These are phyloP conservation scores for Betta splendens DNA, from an alignment of 2,797 vertebrate genomes.

Conservation along the genomic window DNA sequence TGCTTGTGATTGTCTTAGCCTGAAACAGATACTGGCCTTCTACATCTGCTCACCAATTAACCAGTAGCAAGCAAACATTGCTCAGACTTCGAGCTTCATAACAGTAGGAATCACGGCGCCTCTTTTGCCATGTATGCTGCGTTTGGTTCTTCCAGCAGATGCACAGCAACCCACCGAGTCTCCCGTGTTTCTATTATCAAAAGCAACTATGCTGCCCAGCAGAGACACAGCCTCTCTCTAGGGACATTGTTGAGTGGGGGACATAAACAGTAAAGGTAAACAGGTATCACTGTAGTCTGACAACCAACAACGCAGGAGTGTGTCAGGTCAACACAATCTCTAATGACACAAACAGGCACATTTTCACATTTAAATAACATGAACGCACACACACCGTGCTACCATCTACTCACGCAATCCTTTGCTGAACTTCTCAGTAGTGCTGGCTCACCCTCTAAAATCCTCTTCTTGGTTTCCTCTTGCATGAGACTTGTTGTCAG, in stretches of 20 bases:
- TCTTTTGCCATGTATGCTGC: conserved; percentile 18
- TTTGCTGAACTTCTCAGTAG: conserved; percentile 19
- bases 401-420: conserved; percentile 24
- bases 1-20: conserved; percentile 64
- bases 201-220: conserved; percentile 1
- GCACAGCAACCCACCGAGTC: conserved; percentile 7
- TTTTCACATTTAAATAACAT: conserved; percentile 40
- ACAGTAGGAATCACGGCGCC: conserved; percentile 19
- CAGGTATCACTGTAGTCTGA: conserved; percentile 48
- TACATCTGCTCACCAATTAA: conserved; percentile 4
- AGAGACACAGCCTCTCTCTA: not conserved
- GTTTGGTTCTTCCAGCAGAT: conserved; percentile 22
- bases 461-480: conserved; percentile 5
- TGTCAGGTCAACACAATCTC: conserved; percentile 36
- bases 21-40: conserved; percentile 12
- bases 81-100: conserved; percentile 21
- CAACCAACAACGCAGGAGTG: conserved; percentile 36
- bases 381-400: not conserved
- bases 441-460: conserved; percentile 12
- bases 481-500: conserved; percentile 11
- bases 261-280: conserved; percentile 30
- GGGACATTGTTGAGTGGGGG: conserved; percentile 9
- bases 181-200: not conserved
- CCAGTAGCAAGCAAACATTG: conserved; percentile 17
- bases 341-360: conserved; percentile 30